Evolutionary conservation across 1,140 invertebrate species (phyloP), one percentile per base, ranked within the genome.

Genomic region (Lepidurus couesii): DNA sequence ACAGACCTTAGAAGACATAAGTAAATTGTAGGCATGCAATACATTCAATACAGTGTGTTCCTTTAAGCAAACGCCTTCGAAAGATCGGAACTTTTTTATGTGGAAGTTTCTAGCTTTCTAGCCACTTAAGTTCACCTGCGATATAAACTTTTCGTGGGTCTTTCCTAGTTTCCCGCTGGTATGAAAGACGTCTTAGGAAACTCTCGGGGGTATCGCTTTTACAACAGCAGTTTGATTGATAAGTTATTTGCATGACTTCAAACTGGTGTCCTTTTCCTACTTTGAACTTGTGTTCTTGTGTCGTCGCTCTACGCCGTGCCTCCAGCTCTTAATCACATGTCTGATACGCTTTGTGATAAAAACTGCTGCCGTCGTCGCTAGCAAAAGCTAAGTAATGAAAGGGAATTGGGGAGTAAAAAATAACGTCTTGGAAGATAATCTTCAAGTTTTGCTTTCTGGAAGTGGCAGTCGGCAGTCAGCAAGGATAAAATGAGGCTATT

Each of bases 171-270:
- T 65, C 53, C 8, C 21, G 21, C 21, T 65, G 16, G 8, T 65
- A 21, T 65, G 7, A 7, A 65, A 65, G 13, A 65, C 21, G 53
- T 13, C 16, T 65, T 21, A 21, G 21, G 53, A 65, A 65, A 65
- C 53, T 65, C 47, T 65, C 34, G 13, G 53, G 53, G 13, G 16
- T 65, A 65, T 65, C 53, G 53, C 21, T 21, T 65, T 65, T 65
- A 65, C 53, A 21, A 65, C 53, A 65, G 53, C 53, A 65, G 53
- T 21, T 65, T 65, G 53, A 65, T 65, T 65, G 53, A 65, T 65
- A 65, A 65, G 53, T 65, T n/a, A 65, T 65, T 65, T 21, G 53
- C 53, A 65, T 65, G 53, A 65, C 53, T 65, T 65, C 9, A 65
- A 65, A 65, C 53, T 65, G 21, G 9, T 65, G 53, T 65, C 21